phyloP scores from a whole-genome alignment of 30 jellyfish, hydroid and myxozoan genomes.

The Clytia hemisphaerica region DNA sequence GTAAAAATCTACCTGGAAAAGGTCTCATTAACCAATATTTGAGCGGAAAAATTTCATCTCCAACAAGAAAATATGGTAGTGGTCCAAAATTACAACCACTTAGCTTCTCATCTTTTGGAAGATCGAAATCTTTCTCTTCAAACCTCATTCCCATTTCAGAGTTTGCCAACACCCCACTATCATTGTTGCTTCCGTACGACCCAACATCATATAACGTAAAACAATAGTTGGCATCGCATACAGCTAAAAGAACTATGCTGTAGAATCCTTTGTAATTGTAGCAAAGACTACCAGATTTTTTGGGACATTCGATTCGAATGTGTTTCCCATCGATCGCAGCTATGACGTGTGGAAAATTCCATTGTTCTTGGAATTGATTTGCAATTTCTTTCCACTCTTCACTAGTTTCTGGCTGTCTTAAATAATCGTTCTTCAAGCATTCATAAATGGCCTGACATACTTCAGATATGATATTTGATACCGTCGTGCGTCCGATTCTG shows the following conservation, averaged over 20 bases:
- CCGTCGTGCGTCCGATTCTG: slow-evolving; percentile 28
- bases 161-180: slow-evolving; percentile 11
- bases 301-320: slow-evolving; percentile 29
- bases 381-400: slow-evolving; percentile 31
- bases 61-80: too few species aligned
- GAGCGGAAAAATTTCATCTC: too few species aligned
- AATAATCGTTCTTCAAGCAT: background rate
- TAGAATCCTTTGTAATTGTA: slow-evolving; percentile 36
- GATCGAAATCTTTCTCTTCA: too few species aligned
- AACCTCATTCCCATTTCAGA: too few species aligned
- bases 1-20: slow-evolving; percentile 37
- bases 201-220: slow-evolving; percentile 32
- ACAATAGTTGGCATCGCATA: slow-evolving; percentile 37
- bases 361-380: background rate
- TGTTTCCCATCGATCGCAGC: slow-evolving; percentile 35
- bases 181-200: slow-evolving; percentile 35
- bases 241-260: slow-evolving; percentile 41
- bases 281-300: slow-evolving; percentile 19
- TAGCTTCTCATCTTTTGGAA: slow-evolving; percentile 1
- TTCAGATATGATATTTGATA: slow-evolving; percentile 6
- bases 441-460: slow-evolving; percentile 26
- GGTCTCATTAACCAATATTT: slow-evolving; percentile 51
- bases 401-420: background rate
- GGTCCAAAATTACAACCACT: background rate
- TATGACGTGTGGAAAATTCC: slow-evolving; percentile 38